Evolutionary conservation across 2,888 invertebrate species (phyloP).

Genomic region (Phymatocera aterrima): DNA sequence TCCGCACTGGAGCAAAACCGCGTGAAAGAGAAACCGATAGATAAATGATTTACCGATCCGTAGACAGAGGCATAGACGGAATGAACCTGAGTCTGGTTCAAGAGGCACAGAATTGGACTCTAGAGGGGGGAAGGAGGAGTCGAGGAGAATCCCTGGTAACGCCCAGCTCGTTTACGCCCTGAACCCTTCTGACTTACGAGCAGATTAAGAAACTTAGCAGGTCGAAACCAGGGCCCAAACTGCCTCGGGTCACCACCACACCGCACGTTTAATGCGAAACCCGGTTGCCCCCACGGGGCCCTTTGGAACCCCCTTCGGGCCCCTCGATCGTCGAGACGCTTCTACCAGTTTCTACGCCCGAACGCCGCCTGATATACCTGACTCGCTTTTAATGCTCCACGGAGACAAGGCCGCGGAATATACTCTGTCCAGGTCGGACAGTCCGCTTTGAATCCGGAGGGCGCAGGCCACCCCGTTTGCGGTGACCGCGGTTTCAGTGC

Average conservation of each 20-base stretch:
- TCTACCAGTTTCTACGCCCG: constrained; percentile 18
- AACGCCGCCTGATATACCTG: constrained; percentile 33
- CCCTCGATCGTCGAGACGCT: constrained; percentile 42
- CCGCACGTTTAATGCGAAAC: constrained; percentile 16
- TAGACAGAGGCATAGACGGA: neutral
- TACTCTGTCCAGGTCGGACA: neutral
- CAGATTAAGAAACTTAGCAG: constrained; percentile 62
- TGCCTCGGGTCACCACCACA: constrained; percentile 39
- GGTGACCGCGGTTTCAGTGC: constrained; percentile 24
- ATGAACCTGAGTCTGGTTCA: constrained; percentile 59
- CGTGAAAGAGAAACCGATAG: constrained; percentile 7
- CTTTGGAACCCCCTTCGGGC: constrained; percentile 34
- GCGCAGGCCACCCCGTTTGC: constrained; percentile 12
- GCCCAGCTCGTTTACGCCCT: constrained; percentile 62
- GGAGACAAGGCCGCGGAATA: constrained; percentile 30
- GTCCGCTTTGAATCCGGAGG: constrained; percentile 11
- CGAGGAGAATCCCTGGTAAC: constrained; percentile 51
- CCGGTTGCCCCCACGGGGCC: constrained; percentile 28
- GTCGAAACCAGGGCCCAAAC: constrained; percentile 44
- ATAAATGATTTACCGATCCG: neutral
- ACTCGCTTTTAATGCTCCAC: constrained; percentile 42
- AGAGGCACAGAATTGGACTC: constrained; percentile 65
- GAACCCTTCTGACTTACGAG: constrained; percentile 66
- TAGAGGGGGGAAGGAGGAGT: constrained; percentile 51
- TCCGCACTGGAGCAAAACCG: neutral